A percentile compares a stretch with the other conserved stretches of the same genome.
Evolutionary conservation across 2,888 invertebrate genomes (phyloP).

Genomic region (Entomobrya multifasciata): DNA sequence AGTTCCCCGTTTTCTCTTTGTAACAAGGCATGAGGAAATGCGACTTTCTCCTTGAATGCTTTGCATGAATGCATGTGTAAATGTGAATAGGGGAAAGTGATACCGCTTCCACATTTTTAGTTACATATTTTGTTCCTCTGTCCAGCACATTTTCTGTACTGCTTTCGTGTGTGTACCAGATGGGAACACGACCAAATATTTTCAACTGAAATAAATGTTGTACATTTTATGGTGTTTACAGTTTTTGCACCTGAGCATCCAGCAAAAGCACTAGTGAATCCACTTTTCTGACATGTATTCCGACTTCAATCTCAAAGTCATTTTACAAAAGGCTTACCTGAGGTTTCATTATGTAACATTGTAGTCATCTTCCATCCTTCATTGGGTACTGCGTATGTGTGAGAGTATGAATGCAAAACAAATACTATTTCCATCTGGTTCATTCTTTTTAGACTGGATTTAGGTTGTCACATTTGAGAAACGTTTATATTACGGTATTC

Average conservation of each 20-base stretch:
- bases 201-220: constrained; percentile 7
- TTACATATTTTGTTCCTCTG: background rate
- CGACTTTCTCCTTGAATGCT: background rate
- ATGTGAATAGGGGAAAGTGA: constrained; percentile 10
- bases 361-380: constrained; percentile 4
- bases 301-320: constrained; percentile 36
- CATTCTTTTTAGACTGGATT: constrained; percentile 35
- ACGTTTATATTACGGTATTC: constrained; percentile 27
- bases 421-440: constrained; percentile 17
- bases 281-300: constrained; percentile 26
- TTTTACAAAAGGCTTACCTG: constrained; percentile 39
- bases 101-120: background rate
- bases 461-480: constrained; percentile 61
- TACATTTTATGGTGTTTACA: constrained; percentile 9
- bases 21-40: background rate
- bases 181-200: background rate
- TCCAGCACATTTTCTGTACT: background rate
- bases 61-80: constrained; percentile 1
- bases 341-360: constrained; percentile 24
- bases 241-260: constrained; percentile 27
- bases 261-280: constrained; percentile 13
- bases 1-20: constrained; percentile 1
- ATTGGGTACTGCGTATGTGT: background rate
- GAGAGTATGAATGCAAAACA: background rate
- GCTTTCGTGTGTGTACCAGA: background rate